Evolutionary conservation across 2,797 vertebrate genomes (phyloP), one percentile per base, ranked within the genome.

Genomic region (Leptodactylus fallax): DNA sequence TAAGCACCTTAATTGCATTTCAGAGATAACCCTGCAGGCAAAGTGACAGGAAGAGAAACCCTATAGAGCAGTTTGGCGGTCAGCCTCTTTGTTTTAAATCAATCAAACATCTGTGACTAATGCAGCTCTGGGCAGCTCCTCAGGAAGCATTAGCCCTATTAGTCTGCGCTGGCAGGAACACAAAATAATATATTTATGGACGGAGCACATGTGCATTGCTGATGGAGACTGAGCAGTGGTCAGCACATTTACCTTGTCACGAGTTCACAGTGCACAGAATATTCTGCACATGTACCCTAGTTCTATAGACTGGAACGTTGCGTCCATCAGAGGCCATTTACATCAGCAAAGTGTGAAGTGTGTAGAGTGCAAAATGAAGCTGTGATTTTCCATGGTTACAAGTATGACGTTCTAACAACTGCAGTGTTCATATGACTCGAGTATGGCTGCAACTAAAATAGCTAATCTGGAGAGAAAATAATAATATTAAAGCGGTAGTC

Each of bases 71-170:
- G 94, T 90, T 93, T 93, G 94, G 95, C 92, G 94, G 94, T 95
- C 93, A 93, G 95, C 96, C 95, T 96, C 95, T 98, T 96, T 96
- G 95, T 94, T 95, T 95, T 96, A 97, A 98, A 98, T 99, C 97
- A 97, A 98, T 98, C 97, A 94, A 94, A 96, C 96, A 96, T 97
- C 97, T 96, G 97, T 92, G 92, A 94, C 97, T 98, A 99, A 98
- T 98, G 98, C 95, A 97, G 96, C 97, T 96, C 95, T 96, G 97
- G 96, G 96, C 97, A 96, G 96, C 96, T 97, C 96, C 97, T 97
- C 97, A 97, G 98, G 97, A 99, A 98, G 96, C 97, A 99, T 98
- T 98, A 98, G 96, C 92, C 95, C 96, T 97, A 97, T 98, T 98
- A 99, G 96, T 94, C 94, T 95, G 93, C 93, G 94, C 96, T 97